Evolutionary conservation across 1,140 invertebrate genomes (phyloP), one percentile per base, ranked within the genome.

Genomic region (Pseudomyrmex sp.): DNA sequence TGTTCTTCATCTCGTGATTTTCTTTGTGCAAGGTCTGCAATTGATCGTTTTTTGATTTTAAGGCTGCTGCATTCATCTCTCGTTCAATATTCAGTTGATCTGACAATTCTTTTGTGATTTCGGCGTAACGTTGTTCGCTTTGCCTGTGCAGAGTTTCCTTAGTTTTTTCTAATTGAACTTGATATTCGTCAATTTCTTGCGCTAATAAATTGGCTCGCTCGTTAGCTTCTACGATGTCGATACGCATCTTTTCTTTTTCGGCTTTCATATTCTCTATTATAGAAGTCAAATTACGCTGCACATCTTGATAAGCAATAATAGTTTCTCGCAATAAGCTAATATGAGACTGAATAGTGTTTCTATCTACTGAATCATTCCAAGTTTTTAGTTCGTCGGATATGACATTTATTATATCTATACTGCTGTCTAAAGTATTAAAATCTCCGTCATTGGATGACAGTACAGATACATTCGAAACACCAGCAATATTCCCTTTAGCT

Each of bases 131-230:
- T 59, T 96, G 95, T 89, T 98, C 98, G 2, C 98, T 91, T 68
- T 96, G 94, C 65, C 96, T 96, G 56, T 96, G 94, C 73, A 96
- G 96, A 56, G 96, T 95, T 90, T 96, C 95, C 68, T 96, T 94
- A 44, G 96, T 96, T 80, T 96, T 96, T 93, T 99, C 98, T 87
- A 98, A 95, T 58, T 96, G 95, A 0, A 96, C 95, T 92, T 98
- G 97, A 88, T 97, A 97, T 70, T 99, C 98, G 91, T 99, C 98
- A 1, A 98, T 97, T 93, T 99, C 98, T 80, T 97, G 97, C 1
- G 97, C 98, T 23, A 99, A 93, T 52, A 98, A 88, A 8, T 96
- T 95, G 0, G 97, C 97, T 82, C 98, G 94, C 48, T 97, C 95
- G 88, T 98, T 98, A 0, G 98, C 98, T 88, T 98, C 97, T 10